These are phyloP conservation scores for Eubasilissa regina DNA, from an alignment of 1,140 invertebrate genomes.

Conservation along the genomic window DNA sequence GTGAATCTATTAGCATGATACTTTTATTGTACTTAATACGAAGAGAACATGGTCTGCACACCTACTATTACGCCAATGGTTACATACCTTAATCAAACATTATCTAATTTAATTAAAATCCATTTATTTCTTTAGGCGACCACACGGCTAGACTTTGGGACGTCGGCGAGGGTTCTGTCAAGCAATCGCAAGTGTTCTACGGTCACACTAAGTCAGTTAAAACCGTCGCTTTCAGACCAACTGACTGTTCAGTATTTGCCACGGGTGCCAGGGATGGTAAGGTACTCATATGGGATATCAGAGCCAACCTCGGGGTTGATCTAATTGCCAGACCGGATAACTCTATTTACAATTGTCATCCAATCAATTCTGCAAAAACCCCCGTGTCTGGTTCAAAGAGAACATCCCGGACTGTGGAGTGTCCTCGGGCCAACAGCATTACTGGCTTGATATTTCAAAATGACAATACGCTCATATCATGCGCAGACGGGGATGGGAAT, in stretches of 20 bases:
- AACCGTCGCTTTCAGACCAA: constrained; percentile 79
- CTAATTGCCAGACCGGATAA: constrained; percentile 75
- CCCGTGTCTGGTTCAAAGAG: constrained; percentile 69
- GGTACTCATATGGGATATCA: constrained; percentile 88
- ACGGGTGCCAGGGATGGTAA: constrained; percentile 89
- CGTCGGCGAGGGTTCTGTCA: constrained; percentile 66
- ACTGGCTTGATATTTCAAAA: constrained; percentile 87
- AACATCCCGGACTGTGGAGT: constrained; percentile 61
- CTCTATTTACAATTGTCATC: constrained; percentile 76
- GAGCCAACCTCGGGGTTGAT: constrained; percentile 71
- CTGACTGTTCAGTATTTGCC: constrained; percentile 84
- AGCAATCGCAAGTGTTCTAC: constrained; percentile 75
- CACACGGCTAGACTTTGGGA: constrained; percentile 86
- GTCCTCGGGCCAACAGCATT: constrained; percentile 75
- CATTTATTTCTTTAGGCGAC: constrained; percentile 75
- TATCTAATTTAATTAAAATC: background rate
- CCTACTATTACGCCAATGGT: too few species aligned
- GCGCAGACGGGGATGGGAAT: constrained; percentile 86
- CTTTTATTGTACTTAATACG: too few species aligned
- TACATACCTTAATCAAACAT: too few species aligned
- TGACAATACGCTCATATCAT: constrained; percentile 82
- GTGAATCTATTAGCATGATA: too few species aligned
- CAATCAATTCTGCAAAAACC: constrained; percentile 68
- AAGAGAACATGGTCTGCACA: too few species aligned
- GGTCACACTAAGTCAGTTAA: constrained; percentile 87